Conservation (phyloP, 2,797 vertebrate species). For the Cryptoblepharus egeriae region DNA sequence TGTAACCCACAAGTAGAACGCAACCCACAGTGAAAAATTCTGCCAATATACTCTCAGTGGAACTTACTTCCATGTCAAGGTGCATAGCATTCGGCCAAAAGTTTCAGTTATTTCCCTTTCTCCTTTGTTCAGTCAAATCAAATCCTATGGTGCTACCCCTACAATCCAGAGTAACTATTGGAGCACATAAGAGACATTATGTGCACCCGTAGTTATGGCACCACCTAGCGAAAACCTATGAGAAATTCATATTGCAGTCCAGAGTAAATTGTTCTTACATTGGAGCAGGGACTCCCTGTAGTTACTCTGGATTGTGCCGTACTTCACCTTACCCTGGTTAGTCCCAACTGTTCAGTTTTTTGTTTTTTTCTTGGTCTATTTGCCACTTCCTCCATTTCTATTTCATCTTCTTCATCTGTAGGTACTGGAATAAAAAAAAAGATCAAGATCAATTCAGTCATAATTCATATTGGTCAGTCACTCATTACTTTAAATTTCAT, state of each 20-base stretch:
- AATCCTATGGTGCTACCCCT: too few relatives aligned
- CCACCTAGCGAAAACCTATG: too few relatives aligned
- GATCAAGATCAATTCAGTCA: background rate
- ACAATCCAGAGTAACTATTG: too few relatives aligned
- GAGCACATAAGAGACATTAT: too few relatives aligned
- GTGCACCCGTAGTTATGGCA: too few relatives aligned
- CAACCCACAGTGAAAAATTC: background rate
- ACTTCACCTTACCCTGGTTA: constrained; percentile 85
- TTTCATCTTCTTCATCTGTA: constrained; percentile 92
- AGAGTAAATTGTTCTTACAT: too few relatives aligned
- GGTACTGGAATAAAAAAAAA: constrained; percentile 81
- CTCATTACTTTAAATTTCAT: background rate
- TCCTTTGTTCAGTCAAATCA: background rate
- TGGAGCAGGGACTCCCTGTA: too few relatives aligned
- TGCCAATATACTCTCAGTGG: background rate
- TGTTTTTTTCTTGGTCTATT: constrained; percentile 95
- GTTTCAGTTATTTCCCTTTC: background rate
- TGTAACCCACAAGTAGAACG: too few relatives aligned
- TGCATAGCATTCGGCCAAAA: background rate
- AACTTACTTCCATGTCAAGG: background rate
- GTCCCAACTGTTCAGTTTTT: constrained; percentile 93
- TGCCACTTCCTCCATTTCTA: constrained; percentile 84
- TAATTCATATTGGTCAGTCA: background rate
- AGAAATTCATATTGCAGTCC: too few relatives aligned
- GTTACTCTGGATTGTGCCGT: too few relatives aligned